Evolutionary conservation across 2,797 vertebrate genomes (phyloP).

Genomic region (Enteromius radiatus): DNA sequence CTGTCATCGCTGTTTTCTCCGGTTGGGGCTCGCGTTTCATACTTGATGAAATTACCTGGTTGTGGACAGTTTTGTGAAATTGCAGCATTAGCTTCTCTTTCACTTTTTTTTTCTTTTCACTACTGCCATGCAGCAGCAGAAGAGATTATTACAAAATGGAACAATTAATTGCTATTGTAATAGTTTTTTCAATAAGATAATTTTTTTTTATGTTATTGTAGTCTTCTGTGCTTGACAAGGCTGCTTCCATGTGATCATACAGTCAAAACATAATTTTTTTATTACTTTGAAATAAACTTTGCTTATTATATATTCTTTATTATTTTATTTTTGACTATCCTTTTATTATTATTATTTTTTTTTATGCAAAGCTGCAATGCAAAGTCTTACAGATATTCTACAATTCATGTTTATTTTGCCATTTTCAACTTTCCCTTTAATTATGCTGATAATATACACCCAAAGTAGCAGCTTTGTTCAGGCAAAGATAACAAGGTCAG

Average conservation of each 20-base stretch:
- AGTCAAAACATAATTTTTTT: neutral
- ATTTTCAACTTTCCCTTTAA: neutral
- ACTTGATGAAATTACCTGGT: slow-evolving; percentile 55
- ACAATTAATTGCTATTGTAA: neutral
- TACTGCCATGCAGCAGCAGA: neutral
- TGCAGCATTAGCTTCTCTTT: slow-evolving; percentile 30
- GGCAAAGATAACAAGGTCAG: neutral
- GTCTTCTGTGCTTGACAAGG: neutral
- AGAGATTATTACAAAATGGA: neutral
- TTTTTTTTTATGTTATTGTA: neutral
- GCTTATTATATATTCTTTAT: no score
- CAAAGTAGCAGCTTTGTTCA: slow-evolving; percentile 5
- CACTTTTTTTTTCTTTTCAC: neutral
- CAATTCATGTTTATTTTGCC: neutral
- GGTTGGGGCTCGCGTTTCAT: slow-evolving; percentile 65
- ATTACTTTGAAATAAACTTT: neutral
- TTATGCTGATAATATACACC: neutral
- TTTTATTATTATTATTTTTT: neutral
- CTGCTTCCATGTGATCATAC: neutral
- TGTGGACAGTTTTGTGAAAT: slow-evolving; percentile 56
- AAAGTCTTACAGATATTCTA: neutral
- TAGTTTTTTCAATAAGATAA: neutral
- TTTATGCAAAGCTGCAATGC: neutral
- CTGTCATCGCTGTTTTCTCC: slow-evolving; percentile 78
- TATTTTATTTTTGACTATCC: no score